Percentiles rank a stretch among this genome's conserved stretches.
phyloP scores from a whole-genome alignment of 2,113 vertebrate genomes.

The Pica pica region DNA sequence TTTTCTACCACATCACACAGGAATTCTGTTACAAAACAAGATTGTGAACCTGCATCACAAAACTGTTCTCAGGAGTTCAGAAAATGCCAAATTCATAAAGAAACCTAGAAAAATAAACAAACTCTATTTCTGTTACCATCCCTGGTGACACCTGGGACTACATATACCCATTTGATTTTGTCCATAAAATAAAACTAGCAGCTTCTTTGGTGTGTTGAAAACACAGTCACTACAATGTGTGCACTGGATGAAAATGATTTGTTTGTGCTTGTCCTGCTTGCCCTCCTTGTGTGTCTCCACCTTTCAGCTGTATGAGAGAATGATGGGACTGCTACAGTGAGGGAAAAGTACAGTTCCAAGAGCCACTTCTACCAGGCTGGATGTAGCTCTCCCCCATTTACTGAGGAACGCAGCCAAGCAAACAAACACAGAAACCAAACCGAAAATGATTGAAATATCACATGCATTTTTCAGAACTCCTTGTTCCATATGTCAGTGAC shows the following conservation, averaged over 20 bases:
- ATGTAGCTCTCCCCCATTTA: not conserved
- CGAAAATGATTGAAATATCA: not conserved
- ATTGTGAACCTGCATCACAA: not conserved
- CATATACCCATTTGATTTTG: not conserved
- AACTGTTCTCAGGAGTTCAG: not conserved
- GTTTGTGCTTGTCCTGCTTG: not conserved
- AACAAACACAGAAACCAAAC: not conserved
- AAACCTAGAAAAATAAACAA: not conserved
- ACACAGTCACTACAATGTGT: not conserved
- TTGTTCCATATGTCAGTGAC: not conserved
- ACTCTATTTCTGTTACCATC: not conserved
- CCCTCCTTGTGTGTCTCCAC: not conserved
- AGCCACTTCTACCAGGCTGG: not conserved
- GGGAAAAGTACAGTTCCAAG: not conserved
- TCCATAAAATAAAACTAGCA: not conserved
- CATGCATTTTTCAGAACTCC: accelerated
- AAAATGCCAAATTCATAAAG: not conserved
- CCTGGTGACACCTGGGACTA: not conserved
- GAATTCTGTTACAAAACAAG: not conserved
- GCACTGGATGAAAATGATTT: not conserved
- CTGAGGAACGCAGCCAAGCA: not conserved
- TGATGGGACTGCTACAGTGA: not conserved
- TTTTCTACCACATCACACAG: not conserved
- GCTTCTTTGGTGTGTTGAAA: not conserved
- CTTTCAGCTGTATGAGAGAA: not conserved